phyloP scores from a whole-genome alignment of 2,113 vertebrate species.

The Oncorhynchus tshawytscha region DNA sequence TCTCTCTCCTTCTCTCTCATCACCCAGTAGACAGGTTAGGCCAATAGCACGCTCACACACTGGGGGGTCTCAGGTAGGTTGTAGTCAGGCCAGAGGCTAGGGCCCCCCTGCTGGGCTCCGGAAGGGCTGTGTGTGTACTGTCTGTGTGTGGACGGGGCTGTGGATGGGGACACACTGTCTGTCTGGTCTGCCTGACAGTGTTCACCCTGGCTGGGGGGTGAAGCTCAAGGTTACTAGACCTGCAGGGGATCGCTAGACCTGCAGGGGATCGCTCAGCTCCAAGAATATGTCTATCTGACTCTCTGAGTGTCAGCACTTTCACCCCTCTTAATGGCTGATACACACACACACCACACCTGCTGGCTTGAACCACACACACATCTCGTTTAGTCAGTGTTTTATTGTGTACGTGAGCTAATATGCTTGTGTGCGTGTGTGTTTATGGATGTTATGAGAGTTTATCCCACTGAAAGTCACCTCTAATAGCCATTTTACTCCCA shows the following conservation, averaged over 20 bases:
- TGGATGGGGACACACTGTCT: no score
- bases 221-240: conserved; percentile 52
- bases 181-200: no score
- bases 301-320: conserved; percentile 44
- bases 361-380: neutral
- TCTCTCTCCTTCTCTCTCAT: conserved; percentile 3
- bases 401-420: conserved; percentile 47
- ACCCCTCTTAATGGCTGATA: conserved; percentile 28
- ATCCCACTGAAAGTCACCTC: conserved; percentile 72
- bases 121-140: no score
- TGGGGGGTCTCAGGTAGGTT: neutral
- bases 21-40: neutral
- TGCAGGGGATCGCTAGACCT: conserved; percentile 38
- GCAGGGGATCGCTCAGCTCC: conserved; percentile 17
- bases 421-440: conserved; percentile 37
- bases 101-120: neutral
- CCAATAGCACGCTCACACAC: neutral
- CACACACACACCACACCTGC: conserved; percentile 29
- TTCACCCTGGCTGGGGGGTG: neutral
- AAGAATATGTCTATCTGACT: conserved; percentile 17
- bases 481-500: conserved; percentile 68
- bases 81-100: neutral
- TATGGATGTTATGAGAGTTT: conserved; percentile 39
- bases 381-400: conserved; percentile 42
- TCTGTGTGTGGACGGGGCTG: no score